Base-by-base conservation (phyloP, 1,140 invertebrate species). In the Aphis craccivora region DNA sequence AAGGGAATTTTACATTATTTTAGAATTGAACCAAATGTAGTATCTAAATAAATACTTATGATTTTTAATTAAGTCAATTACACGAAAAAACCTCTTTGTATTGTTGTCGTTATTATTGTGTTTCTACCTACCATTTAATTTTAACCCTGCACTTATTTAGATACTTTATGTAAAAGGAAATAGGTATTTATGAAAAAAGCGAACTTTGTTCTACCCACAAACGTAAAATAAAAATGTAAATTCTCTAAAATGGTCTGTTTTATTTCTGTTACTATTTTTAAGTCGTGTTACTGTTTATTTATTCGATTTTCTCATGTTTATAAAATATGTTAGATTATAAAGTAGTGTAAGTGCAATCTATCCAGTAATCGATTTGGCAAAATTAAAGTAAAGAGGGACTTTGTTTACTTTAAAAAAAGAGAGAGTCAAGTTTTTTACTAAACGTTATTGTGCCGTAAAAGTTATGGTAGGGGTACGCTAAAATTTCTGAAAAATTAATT, bases 131-230 rank as follows among this genome's bases (percentile, higher is more conserved):
- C 11, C 30, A 35, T 76, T 76, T 3, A 30, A n/a, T 5, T 67
- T 18, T 6, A n/a, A 67, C 30, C 4, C 30, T 67, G 30, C 30
- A n/a, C 30, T 18, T 67, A 55, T 60, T 67, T 18, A 30, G 30
- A 30, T 60, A 60, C 25, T 45, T 11, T 60, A 60, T 3, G 30
- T 67, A 5, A 67, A n/a, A 67, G 30, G 14, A 67, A 20, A 67
- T 14, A 14, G 11, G 30, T 60, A 67, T 67, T n/a, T n/a, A n/a
- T 60, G 9, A 23, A 53, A 35, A n/a, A 76, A n/a, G 18, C 14
- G 30, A 2, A 6, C 11, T 18, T 22, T 6, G 14, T n/a, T n/a
- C n/a, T 14, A n/a, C 0, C 18, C 0, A 4, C n/a, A 51, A n/a
- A n/a, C 9, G 14, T 76, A 14, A 14, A n/a, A 67, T 11, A 2